Conservation (phyloP, 2,888 invertebrate genomes). For the Ormyrus labotus region DNA sequence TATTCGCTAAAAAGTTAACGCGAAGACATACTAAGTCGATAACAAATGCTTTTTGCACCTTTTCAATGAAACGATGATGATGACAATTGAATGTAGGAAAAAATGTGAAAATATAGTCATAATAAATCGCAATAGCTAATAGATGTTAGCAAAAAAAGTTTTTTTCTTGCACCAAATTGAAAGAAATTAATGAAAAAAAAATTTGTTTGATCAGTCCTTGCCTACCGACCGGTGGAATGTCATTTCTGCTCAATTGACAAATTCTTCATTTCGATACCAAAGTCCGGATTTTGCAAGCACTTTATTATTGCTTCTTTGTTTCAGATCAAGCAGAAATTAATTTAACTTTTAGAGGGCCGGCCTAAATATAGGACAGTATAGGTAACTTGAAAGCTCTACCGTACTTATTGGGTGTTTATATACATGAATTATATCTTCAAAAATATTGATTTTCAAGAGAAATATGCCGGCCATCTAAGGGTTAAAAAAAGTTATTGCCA, state of each 20-base stretch:
- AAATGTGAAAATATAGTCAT: constrained; percentile 16
- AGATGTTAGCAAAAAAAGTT: not conserved
- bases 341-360: too few species aligned
- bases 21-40: not conserved
- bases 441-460: too few species aligned
- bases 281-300: too few species aligned
- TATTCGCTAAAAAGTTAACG: too few species aligned
- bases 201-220: constrained; percentile 25
- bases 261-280: not conserved
- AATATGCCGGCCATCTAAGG: too few species aligned
- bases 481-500: too few species aligned
- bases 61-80: not conserved
- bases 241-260: constrained; percentile 10
- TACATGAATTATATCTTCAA: too few species aligned
- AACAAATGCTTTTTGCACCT: constrained; percentile 11
- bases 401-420: too few species aligned
- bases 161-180: not conserved
- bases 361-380: too few species aligned
- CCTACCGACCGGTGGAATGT: constrained; percentile 38
- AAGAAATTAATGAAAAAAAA: not conserved
- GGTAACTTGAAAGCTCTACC: too few species aligned
- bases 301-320: too few species aligned
- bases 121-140: not conserved
- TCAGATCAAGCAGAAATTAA: too few species aligned
- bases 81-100: not conserved